phyloP scores from a whole-genome alignment of 2,888 invertebrate species.

The Microctonus hyperodae region DNA sequence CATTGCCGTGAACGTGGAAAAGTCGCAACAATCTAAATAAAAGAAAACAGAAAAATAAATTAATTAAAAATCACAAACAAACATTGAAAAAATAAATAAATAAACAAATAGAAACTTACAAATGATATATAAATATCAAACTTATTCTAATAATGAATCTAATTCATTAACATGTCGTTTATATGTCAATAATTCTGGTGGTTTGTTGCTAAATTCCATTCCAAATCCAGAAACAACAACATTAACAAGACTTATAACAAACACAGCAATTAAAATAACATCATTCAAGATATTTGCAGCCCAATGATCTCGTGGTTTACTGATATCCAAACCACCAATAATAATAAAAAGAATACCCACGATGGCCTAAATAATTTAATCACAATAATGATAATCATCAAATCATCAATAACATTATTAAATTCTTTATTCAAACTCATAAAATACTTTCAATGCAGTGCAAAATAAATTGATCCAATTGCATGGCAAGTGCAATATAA shows the following conservation, averaged over 20 bases:
- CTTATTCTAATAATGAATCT: constrained; percentile 34
- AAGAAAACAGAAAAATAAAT: too few relatives aligned
- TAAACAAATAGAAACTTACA: background rate
- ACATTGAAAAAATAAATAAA: constrained; percentile 2
- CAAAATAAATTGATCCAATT: constrained; percentile 42
- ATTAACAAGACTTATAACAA: constrained; percentile 82
- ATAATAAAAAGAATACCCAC: constrained; percentile 83
- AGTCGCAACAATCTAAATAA: too few relatives aligned
- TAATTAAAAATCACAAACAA: too few relatives aligned
- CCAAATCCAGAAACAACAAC: constrained; percentile 86
- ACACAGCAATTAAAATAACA: constrained; percentile 79
- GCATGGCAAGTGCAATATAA: constrained; percentile 31
- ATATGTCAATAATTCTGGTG: constrained; percentile 47
- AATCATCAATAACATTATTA: too few relatives aligned
- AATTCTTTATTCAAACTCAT: too few relatives aligned
- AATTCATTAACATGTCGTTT: constrained; percentile 23
- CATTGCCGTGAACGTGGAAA: too few relatives aligned
- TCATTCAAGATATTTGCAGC: constrained; percentile 83
- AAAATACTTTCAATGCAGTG: background rate
- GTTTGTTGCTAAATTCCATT: constrained; percentile 77
- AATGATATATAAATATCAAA: background rate
- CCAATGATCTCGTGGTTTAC: constrained; percentile 76
- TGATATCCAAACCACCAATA: constrained; percentile 84
- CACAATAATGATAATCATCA: too few relatives aligned
- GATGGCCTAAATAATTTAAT: constrained; percentile 77